Conservation (phyloP, 1,140 invertebrate genomes). For the Macrobrachium nipponense region DNA sequence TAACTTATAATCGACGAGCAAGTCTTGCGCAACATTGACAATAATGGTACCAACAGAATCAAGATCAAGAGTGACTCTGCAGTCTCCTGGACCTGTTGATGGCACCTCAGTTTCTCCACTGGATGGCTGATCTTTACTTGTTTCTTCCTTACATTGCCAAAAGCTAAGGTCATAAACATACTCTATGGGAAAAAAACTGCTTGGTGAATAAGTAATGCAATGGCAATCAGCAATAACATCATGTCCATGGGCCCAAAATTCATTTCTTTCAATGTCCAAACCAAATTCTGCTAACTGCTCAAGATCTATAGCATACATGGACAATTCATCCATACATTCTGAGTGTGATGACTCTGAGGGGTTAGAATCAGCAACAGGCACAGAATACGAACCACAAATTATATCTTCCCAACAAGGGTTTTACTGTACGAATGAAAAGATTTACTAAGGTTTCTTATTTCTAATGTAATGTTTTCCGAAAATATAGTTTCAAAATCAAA, state of each 20-base stretch:
- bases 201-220: constrained; percentile 27
- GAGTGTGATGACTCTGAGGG: neutral
- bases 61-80: neutral
- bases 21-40: constrained; percentile 31
- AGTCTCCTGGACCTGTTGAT: neutral
- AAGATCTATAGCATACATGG: constrained; percentile 11
- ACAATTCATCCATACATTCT: neutral
- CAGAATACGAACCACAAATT: neutral
- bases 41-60: constrained; percentile 24
- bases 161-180: constrained; percentile 63
- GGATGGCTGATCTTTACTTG: neutral
- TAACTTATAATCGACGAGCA: constrained; percentile 17
- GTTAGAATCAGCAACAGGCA: neutral
- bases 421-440: neutral
- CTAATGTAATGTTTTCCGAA: neutral
- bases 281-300: neutral
- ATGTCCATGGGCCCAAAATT: constrained; percentile 41
- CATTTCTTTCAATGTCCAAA: constrained; percentile 34
- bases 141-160: constrained; percentile 32
- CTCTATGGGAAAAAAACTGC: constrained; percentile 48
- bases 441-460: constrained; percentile 25
- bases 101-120: neutral
- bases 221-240: neutral
- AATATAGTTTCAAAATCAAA: neutral
- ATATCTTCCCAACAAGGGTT: neutral